Conservation (phyloP, 2,797 vertebrate species). For the Takifugu ocellatus region DNA sequence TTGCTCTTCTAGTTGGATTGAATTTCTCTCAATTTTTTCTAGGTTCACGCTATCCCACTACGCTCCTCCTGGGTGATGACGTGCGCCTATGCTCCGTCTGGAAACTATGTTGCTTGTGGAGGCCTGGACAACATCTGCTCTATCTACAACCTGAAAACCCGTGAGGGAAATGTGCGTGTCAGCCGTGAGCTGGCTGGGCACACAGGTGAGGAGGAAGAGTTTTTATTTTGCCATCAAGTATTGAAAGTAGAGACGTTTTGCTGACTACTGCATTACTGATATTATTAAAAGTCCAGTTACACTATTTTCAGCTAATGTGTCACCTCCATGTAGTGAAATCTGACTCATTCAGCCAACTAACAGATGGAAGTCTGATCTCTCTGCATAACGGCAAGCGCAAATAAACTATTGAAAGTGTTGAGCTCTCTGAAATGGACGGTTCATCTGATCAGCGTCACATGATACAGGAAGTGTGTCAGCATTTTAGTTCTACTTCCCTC, state of each 20-base stretch:
- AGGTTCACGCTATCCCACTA: slow-evolving; percentile 97
- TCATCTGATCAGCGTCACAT: slow-evolving; percentile 73
- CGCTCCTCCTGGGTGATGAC: slow-evolving; percentile 99
- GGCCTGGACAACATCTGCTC: slow-evolving; percentile 99
- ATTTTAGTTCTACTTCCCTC: slow-evolving; percentile 63
- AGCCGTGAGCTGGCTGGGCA: slow-evolving; percentile 97
- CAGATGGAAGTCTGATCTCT: slow-evolving; percentile 27
- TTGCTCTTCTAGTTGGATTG: slow-evolving; percentile 38
- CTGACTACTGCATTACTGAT: not conserved
- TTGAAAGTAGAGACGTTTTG: not conserved
- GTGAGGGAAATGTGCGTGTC: slow-evolving; percentile 96
- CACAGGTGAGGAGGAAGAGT: slow-evolving; percentile 80
- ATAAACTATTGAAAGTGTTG: slow-evolving; percentile 43
- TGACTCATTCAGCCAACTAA: slow-evolving; percentile 3
- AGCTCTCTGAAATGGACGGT: slow-evolving; percentile 55
- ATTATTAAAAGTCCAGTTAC: too few species aligned
- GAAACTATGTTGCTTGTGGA: slow-evolving; percentile 97
- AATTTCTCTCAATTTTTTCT: slow-evolving; percentile 26
- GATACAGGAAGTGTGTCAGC: slow-evolving; percentile 75
- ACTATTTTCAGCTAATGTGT: too few species aligned
- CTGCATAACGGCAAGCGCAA: slow-evolving; percentile 15
- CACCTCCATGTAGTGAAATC: not conserved
- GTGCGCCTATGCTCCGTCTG: slow-evolving; percentile 96
- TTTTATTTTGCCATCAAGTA: not conserved
- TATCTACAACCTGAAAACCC: slow-evolving; percentile 99